Evolutionary conservation across 2,888 invertebrate species (phyloP).

Genomic region (Eugnorisma glareosa): DNA sequence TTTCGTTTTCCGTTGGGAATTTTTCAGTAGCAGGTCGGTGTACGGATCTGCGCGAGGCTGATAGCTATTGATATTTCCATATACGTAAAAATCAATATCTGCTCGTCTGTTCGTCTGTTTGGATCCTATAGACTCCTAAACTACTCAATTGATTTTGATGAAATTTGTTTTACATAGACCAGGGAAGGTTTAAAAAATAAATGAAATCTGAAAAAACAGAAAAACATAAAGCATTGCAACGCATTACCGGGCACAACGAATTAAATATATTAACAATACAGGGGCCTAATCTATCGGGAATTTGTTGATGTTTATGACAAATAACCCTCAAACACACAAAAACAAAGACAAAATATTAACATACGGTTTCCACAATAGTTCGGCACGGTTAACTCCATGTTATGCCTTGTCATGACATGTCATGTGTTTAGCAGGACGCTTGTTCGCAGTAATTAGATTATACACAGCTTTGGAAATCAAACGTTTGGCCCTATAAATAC

Average conservation of each 20-base stretch:
- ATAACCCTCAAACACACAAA: neutral
- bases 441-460: slow-evolving; percentile 72
- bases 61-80: too few species aligned
- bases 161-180: too few species aligned
- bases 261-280: too few species aligned
- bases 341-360: neutral
- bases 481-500: slow-evolving; percentile 39
- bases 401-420: slow-evolving; percentile 63
- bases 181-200: too few species aligned
- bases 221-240: too few species aligned
- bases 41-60: neutral
- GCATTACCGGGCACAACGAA: too few species aligned
- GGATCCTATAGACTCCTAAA: too few species aligned
- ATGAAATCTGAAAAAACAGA: too few species aligned
- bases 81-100: too few species aligned
- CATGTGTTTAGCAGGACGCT: slow-evolving; percentile 64
- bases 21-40: neutral
- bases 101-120: too few species aligned
- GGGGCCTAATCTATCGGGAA: neutral
- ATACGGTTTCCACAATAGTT: slow-evolving; percentile 15
- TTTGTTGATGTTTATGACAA: too few species aligned
- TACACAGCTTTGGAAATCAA: slow-evolving; percentile 65
- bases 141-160: too few species aligned
- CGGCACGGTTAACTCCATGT: slow-evolving; percentile 60
- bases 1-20: neutral